Base-by-base conservation (phyloP, 1,140 invertebrate species). In the Nilaparvata lugens region DNA sequence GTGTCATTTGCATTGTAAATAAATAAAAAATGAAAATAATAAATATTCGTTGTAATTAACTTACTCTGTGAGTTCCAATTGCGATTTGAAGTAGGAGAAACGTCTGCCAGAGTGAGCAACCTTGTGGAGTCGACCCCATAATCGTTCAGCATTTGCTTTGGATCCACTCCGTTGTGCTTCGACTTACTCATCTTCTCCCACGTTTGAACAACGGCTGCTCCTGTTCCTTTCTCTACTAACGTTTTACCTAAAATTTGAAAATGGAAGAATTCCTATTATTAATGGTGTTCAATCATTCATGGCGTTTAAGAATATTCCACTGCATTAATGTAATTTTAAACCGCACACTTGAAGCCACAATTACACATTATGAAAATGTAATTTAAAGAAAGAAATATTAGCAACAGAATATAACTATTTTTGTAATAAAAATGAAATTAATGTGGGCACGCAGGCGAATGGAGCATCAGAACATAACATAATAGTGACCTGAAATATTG, bases 131-230 rank as follows among this genome's bases (percentile, higher is more conserved):
- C 95, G 62, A 86, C 81, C n/a, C 94, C 93, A 78, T 92, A 91
- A 65, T 86, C 75, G 13, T 79, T 68, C 54, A 97, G 78, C 63
- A 97, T 79, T 62, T 86, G 82, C 65, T 85, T 74, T n/a, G 97
- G 97, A 76, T 97, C 91, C 14, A 97, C 86, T 1, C 97, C 97
- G 78, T 99, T 99, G 57, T 86, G 74, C 76, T 98, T 99, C 0
- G 96, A 99, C 78, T 99, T 99, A 62, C 93, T 96, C 97, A 99
- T 99, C 81, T 99, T 99, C 72, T 99, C 96, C 91, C 91, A 97
- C 18, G 80, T 73, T 56, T 83, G 80, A 16, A 77, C 70, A 0
- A 98, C 81, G n/a, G 78, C 70, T 59, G 83, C 75, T 35, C 83
- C 80, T 1, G 85, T 86, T 4, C 61, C 71, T 71, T 83, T 89